Evolutionary conservation across 2,113 vertebrate species (phyloP).

Genomic region (Turdus rufiventris): DNA sequence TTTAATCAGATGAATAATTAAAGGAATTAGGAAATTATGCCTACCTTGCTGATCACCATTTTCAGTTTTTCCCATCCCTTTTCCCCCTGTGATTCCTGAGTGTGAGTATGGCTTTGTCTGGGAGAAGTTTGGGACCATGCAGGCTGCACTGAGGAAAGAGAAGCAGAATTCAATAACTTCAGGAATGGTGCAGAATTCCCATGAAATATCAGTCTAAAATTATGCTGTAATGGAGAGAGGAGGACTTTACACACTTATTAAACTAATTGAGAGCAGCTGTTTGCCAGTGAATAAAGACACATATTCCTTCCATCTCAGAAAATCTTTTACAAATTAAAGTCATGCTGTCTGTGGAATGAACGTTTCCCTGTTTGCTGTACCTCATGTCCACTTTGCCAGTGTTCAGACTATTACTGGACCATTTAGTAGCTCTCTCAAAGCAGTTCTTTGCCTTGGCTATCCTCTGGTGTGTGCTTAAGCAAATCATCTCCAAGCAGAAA

Average conservation of each 20-base stretch:
- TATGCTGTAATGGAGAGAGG: background rate
- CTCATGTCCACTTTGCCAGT: background rate
- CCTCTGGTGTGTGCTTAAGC: background rate
- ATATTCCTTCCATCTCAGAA: background rate
- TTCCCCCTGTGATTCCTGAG: background rate
- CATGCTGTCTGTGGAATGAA: background rate
- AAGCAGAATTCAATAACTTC: fast-evolving
- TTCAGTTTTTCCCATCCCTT: background rate
- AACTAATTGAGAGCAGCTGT: background rate
- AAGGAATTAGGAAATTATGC: background rate
- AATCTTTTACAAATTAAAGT: background rate
- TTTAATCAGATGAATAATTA: background rate
- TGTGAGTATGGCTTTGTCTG: background rate
- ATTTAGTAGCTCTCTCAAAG: background rate
- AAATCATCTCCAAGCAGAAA: background rate
- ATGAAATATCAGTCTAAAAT: background rate
- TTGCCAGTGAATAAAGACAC: background rate
- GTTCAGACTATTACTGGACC: background rate
- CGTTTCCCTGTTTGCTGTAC: background rate
- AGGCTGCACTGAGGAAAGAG: background rate
- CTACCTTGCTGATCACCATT: background rate
- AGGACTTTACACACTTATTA: background rate
- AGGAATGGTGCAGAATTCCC: background rate
- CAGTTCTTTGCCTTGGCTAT: background rate
- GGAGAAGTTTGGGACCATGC: background rate